A percentile compares a stretch with the other conserved stretches of the same genome.
Evolutionary conservation across 2,113 vertebrate species (phyloP).

Genomic region (Petroica traversi): DNA sequence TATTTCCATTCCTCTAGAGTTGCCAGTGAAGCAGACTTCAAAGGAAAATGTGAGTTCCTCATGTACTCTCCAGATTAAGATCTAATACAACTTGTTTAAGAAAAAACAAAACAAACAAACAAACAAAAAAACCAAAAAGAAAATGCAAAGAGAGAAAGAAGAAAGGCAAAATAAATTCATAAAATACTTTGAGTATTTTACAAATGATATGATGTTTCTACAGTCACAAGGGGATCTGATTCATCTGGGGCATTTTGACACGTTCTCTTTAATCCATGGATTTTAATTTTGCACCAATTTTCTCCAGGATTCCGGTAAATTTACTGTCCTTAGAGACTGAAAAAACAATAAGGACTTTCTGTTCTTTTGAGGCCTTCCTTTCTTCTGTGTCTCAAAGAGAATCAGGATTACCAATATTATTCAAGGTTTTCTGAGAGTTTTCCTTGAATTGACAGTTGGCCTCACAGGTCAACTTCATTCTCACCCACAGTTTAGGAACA

Average conservation of each 20-base stretch:
- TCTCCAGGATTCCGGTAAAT: not conserved
- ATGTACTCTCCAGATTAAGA: not conserved
- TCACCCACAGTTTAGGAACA: slow-evolving; percentile 17
- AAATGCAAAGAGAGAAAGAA: not conserved
- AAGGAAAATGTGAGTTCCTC: not conserved
- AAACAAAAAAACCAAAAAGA: not conserved
- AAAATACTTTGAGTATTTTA: not conserved
- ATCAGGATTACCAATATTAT: slow-evolving; percentile 20
- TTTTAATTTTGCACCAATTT: not conserved
- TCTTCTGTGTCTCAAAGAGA: slow-evolving; percentile 12
- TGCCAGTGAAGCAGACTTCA: not conserved
- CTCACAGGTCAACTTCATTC: slow-evolving; percentile 44
- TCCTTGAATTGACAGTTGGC: slow-evolving; percentile 9
- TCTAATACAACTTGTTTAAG: not conserved
- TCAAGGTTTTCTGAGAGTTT: slow-evolving; percentile 43
- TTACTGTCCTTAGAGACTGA: not conserved
- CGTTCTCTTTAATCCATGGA: not conserved
- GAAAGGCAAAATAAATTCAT: not conserved
- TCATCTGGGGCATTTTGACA: not conserved
- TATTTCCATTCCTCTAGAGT: not conserved
- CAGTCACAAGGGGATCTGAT: not conserved
- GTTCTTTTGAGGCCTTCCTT: not conserved
- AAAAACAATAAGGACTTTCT: not conserved
- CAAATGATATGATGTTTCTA: not conserved
- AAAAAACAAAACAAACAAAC: no score